Base-by-base conservation (phyloP, 2,888 invertebrate species). In the Tinea trinotella region DNA sequence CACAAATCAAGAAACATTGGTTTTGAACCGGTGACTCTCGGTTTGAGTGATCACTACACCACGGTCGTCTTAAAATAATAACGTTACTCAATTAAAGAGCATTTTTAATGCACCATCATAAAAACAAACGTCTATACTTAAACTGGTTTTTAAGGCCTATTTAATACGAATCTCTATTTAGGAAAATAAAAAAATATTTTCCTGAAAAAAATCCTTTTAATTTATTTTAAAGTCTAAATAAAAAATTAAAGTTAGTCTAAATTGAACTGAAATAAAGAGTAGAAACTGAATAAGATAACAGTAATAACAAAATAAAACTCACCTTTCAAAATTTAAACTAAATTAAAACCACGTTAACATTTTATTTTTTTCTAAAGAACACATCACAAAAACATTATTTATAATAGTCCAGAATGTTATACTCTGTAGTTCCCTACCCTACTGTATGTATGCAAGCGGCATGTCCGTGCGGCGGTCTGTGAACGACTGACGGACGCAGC, bases 41-140 rank as follows among this genome's bases (percentile, higher is more conserved):
- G n/a, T n/a, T n/a, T n/a, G n/a, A n/a, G n/a, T n/a, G n/a, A n/a
- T n/a, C n/a, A n/a, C n/a, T n/a, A n/a, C n/a, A n/a, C n/a, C n/a
- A n/a, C n/a, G n/a, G n/a, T n/a, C n/a, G n/a, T n/a, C n/a, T n/a
- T n/a, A n/a, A n/a, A 7, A 13, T 12, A 2, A 6, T 15, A 52
- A 40, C 48, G 54, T 56, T 44, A 36, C 59, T 58, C 56, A 52
- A 55, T 56, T 60, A 49, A 56, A 58, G 56, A 55, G 56, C 54
- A 48, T 59, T 57, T 61, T 61, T 59, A 60, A 61, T 59, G 59
- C 52, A 36, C 13, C 9, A 55, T 56, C 57, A 59, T 62, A 60
- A 64, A 61, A 63, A 59, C 54, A 58, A 63, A 62, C 56, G 59
- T 60, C 60, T 59, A 54, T 57, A 46, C 50, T 12, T 6, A 50